Conservation (phyloP, 2,113 vertebrate species). For the Hymenochirus boettgeri region DNA sequence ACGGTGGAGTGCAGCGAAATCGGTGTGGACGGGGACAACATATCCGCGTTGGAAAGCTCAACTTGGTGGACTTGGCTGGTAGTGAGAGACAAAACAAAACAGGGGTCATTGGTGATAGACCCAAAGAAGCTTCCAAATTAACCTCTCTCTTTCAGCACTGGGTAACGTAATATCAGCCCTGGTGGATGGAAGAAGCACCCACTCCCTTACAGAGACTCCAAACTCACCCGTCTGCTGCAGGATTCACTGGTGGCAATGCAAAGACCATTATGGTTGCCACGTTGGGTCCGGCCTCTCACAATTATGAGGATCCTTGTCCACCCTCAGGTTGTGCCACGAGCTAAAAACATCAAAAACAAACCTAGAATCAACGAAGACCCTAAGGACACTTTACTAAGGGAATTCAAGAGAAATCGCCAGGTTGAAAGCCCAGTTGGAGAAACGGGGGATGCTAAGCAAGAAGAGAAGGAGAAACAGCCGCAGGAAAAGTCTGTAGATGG, state of each 20-base stretch:
- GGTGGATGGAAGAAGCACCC: constrained; percentile 83
- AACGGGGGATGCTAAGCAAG: constrained; percentile 74
- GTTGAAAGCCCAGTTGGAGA: constrained; percentile 89
- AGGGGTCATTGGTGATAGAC: constrained; percentile 71
- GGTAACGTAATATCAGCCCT: constrained; percentile 95
- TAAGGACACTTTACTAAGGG: constrained; percentile 88
- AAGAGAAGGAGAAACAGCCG: constrained; percentile 77
- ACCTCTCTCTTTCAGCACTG: constrained; percentile 88
- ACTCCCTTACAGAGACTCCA: constrained; percentile 95
- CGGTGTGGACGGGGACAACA: constrained; percentile 84
- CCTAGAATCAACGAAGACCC: constrained; percentile 93
- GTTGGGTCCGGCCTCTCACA: constrained; percentile 80
- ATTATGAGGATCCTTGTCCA: constrained; percentile 88
- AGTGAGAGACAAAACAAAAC: constrained; percentile 89
- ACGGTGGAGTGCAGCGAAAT: constrained; percentile 89
- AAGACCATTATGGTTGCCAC: constrained; percentile 96
- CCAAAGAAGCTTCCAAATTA: constrained; percentile 92
- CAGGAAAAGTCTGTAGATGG: constrained; percentile 57
- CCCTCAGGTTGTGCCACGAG: constrained; percentile 86
- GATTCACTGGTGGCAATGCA: constrained; percentile 90
- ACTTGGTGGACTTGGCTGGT: constrained; percentile 93
- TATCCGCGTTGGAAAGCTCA: constrained; percentile 93
- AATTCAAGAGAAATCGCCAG: constrained; percentile 92
- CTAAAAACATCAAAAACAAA: constrained; percentile 96
- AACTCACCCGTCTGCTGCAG: constrained; percentile 90